Evolutionary conservation across 2,113 vertebrate species (phyloP), one percentile per base, ranked within the genome.

Genomic region (Neodon shergylaensis): DNA sequence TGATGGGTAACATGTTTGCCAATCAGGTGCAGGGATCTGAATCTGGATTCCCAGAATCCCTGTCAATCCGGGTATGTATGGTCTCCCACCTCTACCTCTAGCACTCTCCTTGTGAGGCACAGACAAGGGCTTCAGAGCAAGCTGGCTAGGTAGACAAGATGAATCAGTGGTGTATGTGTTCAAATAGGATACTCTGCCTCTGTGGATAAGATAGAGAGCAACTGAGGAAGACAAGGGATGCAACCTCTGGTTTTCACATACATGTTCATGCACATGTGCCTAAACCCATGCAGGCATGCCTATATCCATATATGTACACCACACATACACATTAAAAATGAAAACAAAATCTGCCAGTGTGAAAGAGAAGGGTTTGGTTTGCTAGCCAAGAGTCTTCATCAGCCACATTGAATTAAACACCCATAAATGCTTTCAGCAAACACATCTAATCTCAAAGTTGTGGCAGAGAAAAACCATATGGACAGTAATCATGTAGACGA

Each of bases 331-430:
- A 10, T 36, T 31, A 81, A 10, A 81, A n/a, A 52, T 58, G 21
- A 36, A 70, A 49, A 52, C 17, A 66, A 85, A 85, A 85, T 39
- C 26, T 17, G 54, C 36, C 7, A 83, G 33, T 21, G 2, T 58
- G 26, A 94, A 94, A 85, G 47, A 70, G 14, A 92, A 85, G 12
- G 26, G 31, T 87, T 94, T 87, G 10, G 66, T 74, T 87, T 95
- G 63, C 85, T 73, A 93, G 61, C 39, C 19, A 72, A 74, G 24
- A 61, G 28, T 47, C 21, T 28, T 54, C 73, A 79, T 92, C 81
- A 89, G 72, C 44, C 66, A 86, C 52, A 82, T 11, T 85, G 70
- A 82, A 91, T 54, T 54, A 39, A 90, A n/a, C 3, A 52, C 9
- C 31, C 36, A 49, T 63, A 77, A n/a, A 86, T n/a, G 5, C 28